phyloP scores from a whole-genome alignment of 1,140 invertebrate genomes.

The Tetragonula clypearis region DNA sequence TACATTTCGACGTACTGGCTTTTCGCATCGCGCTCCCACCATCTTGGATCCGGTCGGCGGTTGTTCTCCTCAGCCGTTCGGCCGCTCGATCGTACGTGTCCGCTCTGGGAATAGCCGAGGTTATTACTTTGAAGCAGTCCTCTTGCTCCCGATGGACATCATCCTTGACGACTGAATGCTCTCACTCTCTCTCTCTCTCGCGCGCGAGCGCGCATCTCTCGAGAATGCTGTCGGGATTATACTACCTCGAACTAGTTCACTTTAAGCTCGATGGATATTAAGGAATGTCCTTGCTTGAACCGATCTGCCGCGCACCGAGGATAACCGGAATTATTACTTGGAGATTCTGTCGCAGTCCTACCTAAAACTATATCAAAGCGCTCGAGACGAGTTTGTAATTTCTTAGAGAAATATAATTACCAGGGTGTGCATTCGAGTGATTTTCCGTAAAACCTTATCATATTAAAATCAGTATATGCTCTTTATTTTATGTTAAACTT shows the following conservation, averaged over 20 bases:
- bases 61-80: neutral
- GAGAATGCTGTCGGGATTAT: neutral
- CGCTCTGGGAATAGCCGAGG: neutral
- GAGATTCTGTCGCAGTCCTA: neutral
- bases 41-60: constrained; percentile 8
- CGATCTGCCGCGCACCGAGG: neutral
- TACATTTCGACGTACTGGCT: constrained; percentile 28
- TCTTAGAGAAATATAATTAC: no score
- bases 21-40: constrained; percentile 11
- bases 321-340: neutral
- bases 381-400: no score
- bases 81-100: neutral
- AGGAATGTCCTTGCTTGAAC: neutral
- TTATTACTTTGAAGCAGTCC: neutral
- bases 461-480: no score
- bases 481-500: no score
- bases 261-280: neutral
- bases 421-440: no score
- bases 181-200: no score
- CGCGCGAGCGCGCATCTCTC: neutral
- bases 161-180: neutral
- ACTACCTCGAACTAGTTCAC: neutral
- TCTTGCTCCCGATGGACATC: neutral
- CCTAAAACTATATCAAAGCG: neutral
- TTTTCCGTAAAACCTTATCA: no score